These are phyloP conservation scores for Sander lucioperca DNA, from an alignment of 2,113 vertebrate genomes.

Conservation along the genomic window DNA sequence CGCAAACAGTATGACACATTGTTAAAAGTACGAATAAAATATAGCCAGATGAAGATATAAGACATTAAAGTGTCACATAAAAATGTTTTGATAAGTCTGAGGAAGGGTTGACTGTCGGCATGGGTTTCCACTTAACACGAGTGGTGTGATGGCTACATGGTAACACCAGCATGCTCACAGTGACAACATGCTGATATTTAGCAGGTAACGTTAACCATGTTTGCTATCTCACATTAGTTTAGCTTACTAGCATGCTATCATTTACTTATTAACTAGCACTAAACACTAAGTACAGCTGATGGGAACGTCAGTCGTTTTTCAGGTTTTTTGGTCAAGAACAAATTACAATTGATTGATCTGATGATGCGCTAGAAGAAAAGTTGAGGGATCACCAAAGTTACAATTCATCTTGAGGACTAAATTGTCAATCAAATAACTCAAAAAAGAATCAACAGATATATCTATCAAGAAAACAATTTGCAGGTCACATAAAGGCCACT, in stretches of 20 bases:
- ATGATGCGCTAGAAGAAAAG: not conserved
- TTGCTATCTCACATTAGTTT: not conserved
- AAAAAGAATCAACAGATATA: not conserved
- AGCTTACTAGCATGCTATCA: not conserved
- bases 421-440: not conserved
- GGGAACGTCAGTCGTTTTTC: not conserved
- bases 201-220: not conserved
- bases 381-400: not conserved
- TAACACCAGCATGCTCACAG: not conserved
- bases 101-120: not conserved
- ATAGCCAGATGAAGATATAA: slow-evolving; percentile 1
- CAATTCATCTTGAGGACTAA: not conserved
- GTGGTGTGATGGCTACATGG: not conserved
- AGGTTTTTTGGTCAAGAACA: not conserved
- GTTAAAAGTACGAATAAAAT: slow-evolving; percentile 30
- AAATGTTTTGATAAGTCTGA: slow-evolving; percentile 34
- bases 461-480: not conserved
- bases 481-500: slow-evolving; percentile 31
- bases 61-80: slow-evolving; percentile 46
- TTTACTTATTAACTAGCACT: not conserved
- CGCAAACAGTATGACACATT: slow-evolving; percentile 18
- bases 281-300: not conserved
- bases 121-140: slow-evolving; percentile 10
- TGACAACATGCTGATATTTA: not conserved
- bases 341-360: not conserved